Evolutionary conservation across 2,888 invertebrate genomes (phyloP), one percentile per base, ranked within the genome.

Genomic region (Meloe dianella): DNA sequence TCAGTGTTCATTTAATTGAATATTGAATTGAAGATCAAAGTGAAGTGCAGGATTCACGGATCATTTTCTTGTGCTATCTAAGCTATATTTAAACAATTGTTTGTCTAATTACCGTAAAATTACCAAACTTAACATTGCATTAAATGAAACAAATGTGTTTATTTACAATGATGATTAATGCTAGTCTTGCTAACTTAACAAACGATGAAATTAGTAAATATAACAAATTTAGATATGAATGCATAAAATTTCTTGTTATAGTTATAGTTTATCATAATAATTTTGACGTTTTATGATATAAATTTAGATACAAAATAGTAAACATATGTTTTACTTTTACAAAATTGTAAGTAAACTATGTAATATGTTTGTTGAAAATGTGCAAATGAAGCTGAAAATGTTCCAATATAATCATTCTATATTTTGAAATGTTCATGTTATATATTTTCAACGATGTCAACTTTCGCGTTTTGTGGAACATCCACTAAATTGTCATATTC

Each of bases 271-370:
- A 47, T 47, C 47, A 47, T 47, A 20, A 47, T 47, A 47, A 47
- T 47, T 10, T 20, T 10, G 47, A 47, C 47, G 20, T 47, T 47
- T 47, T 20, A 47, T 47, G 47, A 20, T 47, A 10, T 20, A 47
- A 47, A 20, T 47, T 47, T 47, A 47, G 47, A 47, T 47, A 47
- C 17, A 17, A 20, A 22, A 47, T 20, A 47, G 20, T 47, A 47
- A 47, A 47, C 47, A 47, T 47, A 47, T 47, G 47, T 47, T 47
- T 20, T 47, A 47, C 47, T 47, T 47, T 47, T 47, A 10, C 20
- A 47, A 47, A 47, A 47, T 17, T 17, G 20, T 47, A 47, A 47
- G 17, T 47, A 20, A 47, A 47, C 5, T 41, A n/a, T 41, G 41
- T 41, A 47, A 41, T 41, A 41, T 7, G 6, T n/a, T 47, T 20